Evolutionary conservation across 2,888 invertebrate genomes (phyloP), one percentile per base, ranked within the genome.

Genomic region (Clusia tigrina): DNA sequence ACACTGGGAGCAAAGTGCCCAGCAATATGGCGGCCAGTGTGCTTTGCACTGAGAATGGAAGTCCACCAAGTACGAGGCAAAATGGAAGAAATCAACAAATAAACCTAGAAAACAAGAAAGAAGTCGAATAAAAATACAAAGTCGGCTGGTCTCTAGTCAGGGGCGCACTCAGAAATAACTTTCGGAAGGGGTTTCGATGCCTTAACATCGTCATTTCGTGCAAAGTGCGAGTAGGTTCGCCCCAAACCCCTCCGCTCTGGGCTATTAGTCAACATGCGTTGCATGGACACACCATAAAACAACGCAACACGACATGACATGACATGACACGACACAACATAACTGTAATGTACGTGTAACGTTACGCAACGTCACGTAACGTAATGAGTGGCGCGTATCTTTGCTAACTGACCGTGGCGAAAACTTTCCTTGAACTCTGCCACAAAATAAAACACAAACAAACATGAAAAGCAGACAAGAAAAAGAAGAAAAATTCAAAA

Each of bases 361-460:
- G n/a, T n/a, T n/a, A n/a, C n/a, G n/a, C n/a, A n/a, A n/a, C n/a
- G n/a, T n/a, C n/a, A n/a, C n/a, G n/a, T n/a, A n/a, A n/a, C n/a
- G n/a, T n/a, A n/a, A n/a, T n/a, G n/a, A n/a, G n/a, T n/a, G n/a
- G n/a, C n/a, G n/a, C n/a, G n/a, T n/a, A n/a, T n/a, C n/a, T n/a
- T n/a, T n/a, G n/a, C n/a, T n/a, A 6, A 32, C 32, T 32, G 32
- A 12, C 6, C 6, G 32, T 12, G 6, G 6, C 32, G 12, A 32
- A 32, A 9, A 32, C n/a, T 54, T 46, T 61, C 61, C 61, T 56
- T 61, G 55, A 61, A 61, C 61, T 61, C 56, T 37, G 56, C n/a
- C 17, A 38, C n/a, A 26, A n/a, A 18, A 32, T 20, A 52, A 32
- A 26, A 25, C 10, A n/a, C 17, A 6, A 17, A 37, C 37, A 46